Evolutionary conservation across 2,113 vertebrate species (phyloP), one percentile per base, ranked within the genome.

Genomic region (Steatornis caripensis): DNA sequence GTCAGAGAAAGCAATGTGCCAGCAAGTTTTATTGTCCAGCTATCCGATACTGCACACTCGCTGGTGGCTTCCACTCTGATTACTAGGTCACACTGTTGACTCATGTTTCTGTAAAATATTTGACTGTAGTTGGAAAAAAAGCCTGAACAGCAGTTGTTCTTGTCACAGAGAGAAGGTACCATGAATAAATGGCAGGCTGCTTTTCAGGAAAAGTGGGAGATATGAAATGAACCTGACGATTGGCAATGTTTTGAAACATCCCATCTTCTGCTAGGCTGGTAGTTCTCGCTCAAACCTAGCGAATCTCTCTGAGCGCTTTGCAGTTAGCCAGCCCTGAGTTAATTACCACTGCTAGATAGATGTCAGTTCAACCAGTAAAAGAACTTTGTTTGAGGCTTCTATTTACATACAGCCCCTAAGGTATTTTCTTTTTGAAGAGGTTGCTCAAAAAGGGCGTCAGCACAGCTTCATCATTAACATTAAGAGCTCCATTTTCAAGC

Each of bases 11-110:
- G 45, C 84, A 96, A 79, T 7, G 29, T 4, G 62, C 18, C 81
- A 86, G 30, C 36, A 55, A 36, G 34, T 39, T 90, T 76, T 80
- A 66, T 7, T 27, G 53, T 39, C 60, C 57, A 75, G 58, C 24
- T 92, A 46, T 46, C 48, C 0, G 0, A 84, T 49, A 78, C 77
- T 11, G 27, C 74, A 75, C 0, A 0, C 55, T 60, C 12, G 2
- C 58, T 66, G 53, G 39, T 80, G 18, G 30, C 15, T 87, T 89
- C 41, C 19, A 36, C 39, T 81, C 12, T 0, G 2, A 69, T 76
- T 53, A 60, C 69, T 12, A 15, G 51, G 23, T 11, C 3, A 1
- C 14, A 12, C 19, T 80, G 18, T 2, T 48, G n/a, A 32, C 15
- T 54, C 29, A 84, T 13, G 11, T 53, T 79, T 65, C 53, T 83